These are phyloP conservation scores for Xestia c-nigrum DNA, from an alignment of 2,888 invertebrate genomes.

Conservation along the genomic window DNA sequence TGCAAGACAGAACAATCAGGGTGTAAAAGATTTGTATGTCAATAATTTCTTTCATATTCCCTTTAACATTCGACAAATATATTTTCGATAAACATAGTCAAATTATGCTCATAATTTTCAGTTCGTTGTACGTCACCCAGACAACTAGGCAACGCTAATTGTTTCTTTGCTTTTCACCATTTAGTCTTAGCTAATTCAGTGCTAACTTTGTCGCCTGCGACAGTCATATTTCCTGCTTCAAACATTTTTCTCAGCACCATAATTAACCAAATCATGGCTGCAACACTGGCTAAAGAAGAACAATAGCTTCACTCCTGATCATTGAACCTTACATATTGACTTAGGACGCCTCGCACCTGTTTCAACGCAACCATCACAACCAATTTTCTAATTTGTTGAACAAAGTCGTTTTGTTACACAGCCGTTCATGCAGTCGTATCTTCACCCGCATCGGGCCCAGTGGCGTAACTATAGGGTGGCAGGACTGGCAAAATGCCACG, in stretches of 20 bases:
- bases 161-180: slow-evolving; percentile 51
- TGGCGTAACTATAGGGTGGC: no score
- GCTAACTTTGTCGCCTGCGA: slow-evolving; percentile 31
- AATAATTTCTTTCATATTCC: neutral
- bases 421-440: slow-evolving; percentile 15
- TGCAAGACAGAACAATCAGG: slow-evolving; percentile 56
- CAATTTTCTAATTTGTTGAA: slow-evolving; percentile 61
- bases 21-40: slow-evolving; percentile 21
- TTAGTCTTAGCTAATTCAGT: slow-evolving; percentile 49
- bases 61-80: slow-evolving; percentile 1
- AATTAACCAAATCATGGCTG: slow-evolving; percentile 58
- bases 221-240: slow-evolving; percentile 37
- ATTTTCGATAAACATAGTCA: slow-evolving; percentile 3
- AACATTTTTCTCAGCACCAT: slow-evolving; percentile 23
- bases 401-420: slow-evolving; percentile 51
- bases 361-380: slow-evolving; percentile 55
- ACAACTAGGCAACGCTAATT: slow-evolving; percentile 44
- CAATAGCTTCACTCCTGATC: slow-evolving; percentile 60
- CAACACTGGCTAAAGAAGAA: slow-evolving; percentile 35
- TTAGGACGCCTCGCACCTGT: slow-evolving; percentile 64
- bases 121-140: slow-evolving; percentile 21
- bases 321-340: slow-evolving; percentile 65
- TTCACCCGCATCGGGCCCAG: slow-evolving; percentile 47
- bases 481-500: no score
- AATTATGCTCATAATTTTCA: neutral